Base-by-base conservation (phyloP, 53 echinoderm and acorn worm species). In the Zoroaster sp. region DNA sequence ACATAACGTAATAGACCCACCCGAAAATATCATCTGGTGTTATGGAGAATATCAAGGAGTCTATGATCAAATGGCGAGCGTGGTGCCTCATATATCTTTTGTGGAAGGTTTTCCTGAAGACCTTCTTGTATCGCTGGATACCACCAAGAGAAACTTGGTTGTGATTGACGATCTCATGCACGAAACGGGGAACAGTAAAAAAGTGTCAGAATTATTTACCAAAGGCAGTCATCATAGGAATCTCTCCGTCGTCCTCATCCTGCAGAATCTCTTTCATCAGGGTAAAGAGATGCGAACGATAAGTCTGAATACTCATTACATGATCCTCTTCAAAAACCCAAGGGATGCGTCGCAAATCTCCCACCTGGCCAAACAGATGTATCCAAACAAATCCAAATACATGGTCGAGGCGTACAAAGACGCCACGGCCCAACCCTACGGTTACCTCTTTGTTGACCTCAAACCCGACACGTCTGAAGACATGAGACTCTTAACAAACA, bases 161-260 rank as follows among this genome's bases (percentile, higher is more conserved):
- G 87, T 94, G 18, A 77, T 96, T 1, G 96, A 96, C 35, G 94
- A 96, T 78, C 63, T 96, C 43, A 92, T 94, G 95, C 89, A 73
- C 23, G 90, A 96, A 81, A 78, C 80, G 0, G 72, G 83, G 21
- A 83, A 89, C 33, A 93, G 89, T 89, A 55, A 87, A 55, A 69
- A 87, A 67, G 73, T 96, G 9, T 71, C 79, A 0, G 80, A 92
- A 43, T 78, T 96, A 0, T 96, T 96, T 70, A 94, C 92, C 15
- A 90, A 94, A 86, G 94, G 89, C 2, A 92, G 94, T 87, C 94
- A 96, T 78, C 93, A 94, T 39, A 87, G 81, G 40, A 96, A 96
- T 49, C 65, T 96, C 2, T 94, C 94, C 0, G 93, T 96, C 5
- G 93, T 94, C 59, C 80, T 91, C 30, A 88, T 96, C 0, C 87